Conservation (phyloP, 2,797 vertebrate genomes). For the Crenuchus spilurus region DNA sequence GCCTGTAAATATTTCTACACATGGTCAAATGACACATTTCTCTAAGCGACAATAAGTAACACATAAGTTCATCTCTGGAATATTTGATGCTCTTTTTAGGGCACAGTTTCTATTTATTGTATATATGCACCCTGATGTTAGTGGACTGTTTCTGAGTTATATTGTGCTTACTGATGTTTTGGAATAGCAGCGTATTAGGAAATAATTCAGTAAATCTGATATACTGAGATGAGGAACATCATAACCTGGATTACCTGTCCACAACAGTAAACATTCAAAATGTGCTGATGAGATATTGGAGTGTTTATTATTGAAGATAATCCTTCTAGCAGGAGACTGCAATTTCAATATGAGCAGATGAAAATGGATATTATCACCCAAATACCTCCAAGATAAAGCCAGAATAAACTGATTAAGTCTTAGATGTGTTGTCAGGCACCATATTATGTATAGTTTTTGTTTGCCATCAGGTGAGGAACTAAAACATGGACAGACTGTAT, state of each 20-base stretch:
- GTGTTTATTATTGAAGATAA: conserved; percentile 44
- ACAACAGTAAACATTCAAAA: conserved; percentile 23
- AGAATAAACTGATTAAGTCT: conserved; percentile 27
- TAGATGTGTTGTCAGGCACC: conserved; percentile 5
- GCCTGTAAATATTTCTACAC: neutral
- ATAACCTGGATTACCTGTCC: conserved; percentile 42
- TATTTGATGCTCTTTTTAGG: too few species aligned
- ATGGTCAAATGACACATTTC: neutral
- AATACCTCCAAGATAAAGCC: conserved; percentile 35
- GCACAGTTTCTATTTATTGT: too few species aligned
- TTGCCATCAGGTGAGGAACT: neutral
- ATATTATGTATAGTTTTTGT: conserved; percentile 24
- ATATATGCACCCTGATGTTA: neutral
- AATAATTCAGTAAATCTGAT: conserved; percentile 7
- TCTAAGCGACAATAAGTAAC: neutral
- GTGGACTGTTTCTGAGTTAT: neutral
- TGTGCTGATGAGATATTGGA: conserved; percentile 28
- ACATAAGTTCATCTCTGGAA: too few species aligned
- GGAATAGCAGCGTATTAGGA: neutral
- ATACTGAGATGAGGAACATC: neutral
- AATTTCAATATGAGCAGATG: conserved; percentile 28
- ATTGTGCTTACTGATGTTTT: neutral
- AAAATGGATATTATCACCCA: conserved; percentile 43
- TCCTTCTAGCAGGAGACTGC: conserved; percentile 30
- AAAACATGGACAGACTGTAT: neutral